A percentile compares a stretch with the other conserved stretches of the same genome.
phyloP scores from a whole-genome alignment of 2,888 invertebrate species.

The Cremastobaeus sp. region DNA sequence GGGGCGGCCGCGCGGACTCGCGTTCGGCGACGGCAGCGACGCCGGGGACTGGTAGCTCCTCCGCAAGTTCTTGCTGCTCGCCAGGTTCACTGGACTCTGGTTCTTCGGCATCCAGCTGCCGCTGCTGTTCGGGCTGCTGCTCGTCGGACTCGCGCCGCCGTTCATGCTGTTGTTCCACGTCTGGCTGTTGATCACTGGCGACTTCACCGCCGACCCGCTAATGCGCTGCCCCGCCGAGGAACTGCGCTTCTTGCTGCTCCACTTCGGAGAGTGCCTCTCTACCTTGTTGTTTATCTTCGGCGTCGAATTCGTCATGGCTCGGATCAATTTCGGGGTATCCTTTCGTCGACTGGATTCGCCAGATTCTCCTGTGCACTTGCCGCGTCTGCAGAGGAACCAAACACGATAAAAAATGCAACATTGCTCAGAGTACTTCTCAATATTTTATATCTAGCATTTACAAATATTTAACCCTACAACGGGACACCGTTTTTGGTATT shows the following conservation, averaged over 20 bases:
- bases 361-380: conserved; percentile 18
- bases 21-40: too few species aligned
- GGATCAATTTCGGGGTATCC: conserved; percentile 22
- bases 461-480: too few species aligned
- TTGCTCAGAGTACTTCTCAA: too few species aligned
- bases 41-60: conserved; percentile 35
- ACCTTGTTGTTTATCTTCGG: conserved; percentile 74
- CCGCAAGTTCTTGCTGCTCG: conserved; percentile 28
- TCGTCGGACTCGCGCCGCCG: not conserved
- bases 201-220: conserved; percentile 62
- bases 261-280: conserved; percentile 73
- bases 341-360: conserved; percentile 1
- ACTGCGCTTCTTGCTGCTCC: conserved; percentile 66
- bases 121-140: conserved; percentile 63
- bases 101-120: conserved; percentile 64
- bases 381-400: conserved; percentile 51
- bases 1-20: too few species aligned
- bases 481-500: too few species aligned
- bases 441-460: too few species aligned
- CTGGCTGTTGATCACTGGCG: conserved; percentile 65
- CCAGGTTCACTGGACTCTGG: conserved; percentile 66
- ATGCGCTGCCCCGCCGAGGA: conserved; percentile 17
- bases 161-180: not conserved
- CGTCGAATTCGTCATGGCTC: conserved; percentile 75
- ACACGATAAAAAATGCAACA: not conserved